Percentiles rank a stretch among this genome's conserved stretches.
Evolutionary conservation across 35 echinoderm and acorn worm species (phyloP).

Genomic region (Hemicentrotus pulcherrimus): DNA sequence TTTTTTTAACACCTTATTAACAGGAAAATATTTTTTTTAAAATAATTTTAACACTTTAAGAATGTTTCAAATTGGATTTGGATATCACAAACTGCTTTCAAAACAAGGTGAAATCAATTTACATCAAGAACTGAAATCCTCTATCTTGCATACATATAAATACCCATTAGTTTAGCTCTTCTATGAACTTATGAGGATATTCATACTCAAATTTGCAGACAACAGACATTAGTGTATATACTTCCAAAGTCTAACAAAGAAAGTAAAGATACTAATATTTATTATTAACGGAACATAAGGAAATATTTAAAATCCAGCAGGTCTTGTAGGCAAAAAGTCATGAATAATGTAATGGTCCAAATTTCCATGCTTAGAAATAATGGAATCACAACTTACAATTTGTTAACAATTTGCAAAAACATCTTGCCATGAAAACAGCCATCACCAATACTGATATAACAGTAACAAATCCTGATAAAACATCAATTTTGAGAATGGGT

Average conservation of each 20-base stretch:
- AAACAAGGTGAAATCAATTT: background rate
- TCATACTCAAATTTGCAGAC: background rate
- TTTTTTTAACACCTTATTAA: background rate
- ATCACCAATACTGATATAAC: too few relatives aligned
- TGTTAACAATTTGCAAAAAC: too few relatives aligned
- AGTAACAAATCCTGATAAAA: background rate
- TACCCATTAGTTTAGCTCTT: background rate
- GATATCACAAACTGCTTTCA: background rate
- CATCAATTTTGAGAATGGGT: background rate
- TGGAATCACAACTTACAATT: background rate
- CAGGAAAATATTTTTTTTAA: background rate
- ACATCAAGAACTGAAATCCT: background rate
- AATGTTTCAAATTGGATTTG: background rate
- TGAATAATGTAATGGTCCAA: background rate
- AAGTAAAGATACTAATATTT: background rate
- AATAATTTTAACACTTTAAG: background rate
- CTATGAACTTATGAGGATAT: background rate
- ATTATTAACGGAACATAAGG: background rate
- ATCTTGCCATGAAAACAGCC: too few relatives aligned
- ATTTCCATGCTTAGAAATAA: background rate
- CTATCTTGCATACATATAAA: background rate
- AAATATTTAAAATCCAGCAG: background rate
- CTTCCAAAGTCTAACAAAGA: background rate
- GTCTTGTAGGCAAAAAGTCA: background rate
- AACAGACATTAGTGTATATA: background rate